Evolutionary conservation across 2,888 invertebrate genomes (phyloP).

Genomic region (Agriopis leucophaearia): DNA sequence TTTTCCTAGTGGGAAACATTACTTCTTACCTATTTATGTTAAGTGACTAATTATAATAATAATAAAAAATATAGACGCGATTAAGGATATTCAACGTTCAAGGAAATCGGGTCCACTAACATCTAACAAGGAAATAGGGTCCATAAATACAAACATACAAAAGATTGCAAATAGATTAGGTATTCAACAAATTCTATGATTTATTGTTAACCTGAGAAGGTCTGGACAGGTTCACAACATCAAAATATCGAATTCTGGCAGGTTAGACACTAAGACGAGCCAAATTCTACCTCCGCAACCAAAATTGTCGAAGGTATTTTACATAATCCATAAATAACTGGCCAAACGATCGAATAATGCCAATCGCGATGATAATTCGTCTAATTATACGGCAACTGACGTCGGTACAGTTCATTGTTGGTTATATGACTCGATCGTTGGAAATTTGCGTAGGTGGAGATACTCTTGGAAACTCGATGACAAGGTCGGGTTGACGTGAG

Average conservation of each 20-base stretch:
- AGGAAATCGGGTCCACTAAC: too few species aligned
- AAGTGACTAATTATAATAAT: too few species aligned
- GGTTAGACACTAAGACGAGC: slow-evolving; percentile 17
- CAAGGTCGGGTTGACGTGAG: slow-evolving; percentile 52
- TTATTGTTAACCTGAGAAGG: slow-evolving; percentile 10
- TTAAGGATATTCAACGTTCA: too few species aligned
- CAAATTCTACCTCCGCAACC: slow-evolving; percentile 35
- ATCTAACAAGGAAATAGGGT: too few species aligned
- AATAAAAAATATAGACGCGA: too few species aligned
- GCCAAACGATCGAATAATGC: slow-evolving; percentile 42
- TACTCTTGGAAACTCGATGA: slow-evolving; percentile 58
- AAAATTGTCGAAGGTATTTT: slow-evolving; percentile 27
- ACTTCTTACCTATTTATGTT: too few species aligned
- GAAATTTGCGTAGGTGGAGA: slow-evolving; percentile 60
- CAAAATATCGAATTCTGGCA: slow-evolving; percentile 29
- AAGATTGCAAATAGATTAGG: slow-evolving; percentile 13
- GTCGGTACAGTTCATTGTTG: slow-evolving; percentile 53
- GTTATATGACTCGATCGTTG: slow-evolving; percentile 58
- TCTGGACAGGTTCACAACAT: slow-evolving; percentile 8
- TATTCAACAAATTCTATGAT: slow-evolving; percentile 13
- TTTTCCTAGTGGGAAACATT: too few species aligned
- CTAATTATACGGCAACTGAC: slow-evolving; percentile 57
- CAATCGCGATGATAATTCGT: slow-evolving; percentile 42
- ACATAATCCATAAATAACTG: slow-evolving; percentile 35
- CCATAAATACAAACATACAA: neutral